Evolutionary conservation across 2,797 vertebrate species (phyloP).

Genomic region (Leptodactylus fallax): DNA sequence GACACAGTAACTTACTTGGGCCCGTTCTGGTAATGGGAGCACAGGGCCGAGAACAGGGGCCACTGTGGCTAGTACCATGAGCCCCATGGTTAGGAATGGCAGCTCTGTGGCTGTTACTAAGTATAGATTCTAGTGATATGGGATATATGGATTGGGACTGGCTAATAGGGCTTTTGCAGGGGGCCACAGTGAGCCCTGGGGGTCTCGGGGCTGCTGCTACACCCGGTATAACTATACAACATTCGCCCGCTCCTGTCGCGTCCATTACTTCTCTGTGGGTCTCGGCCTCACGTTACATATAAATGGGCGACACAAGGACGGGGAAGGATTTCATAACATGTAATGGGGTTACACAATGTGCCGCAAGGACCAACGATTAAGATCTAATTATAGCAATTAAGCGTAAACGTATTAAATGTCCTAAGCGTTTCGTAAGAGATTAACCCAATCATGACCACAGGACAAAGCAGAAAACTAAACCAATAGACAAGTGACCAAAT

Average conservation of each 20-base stretch:
- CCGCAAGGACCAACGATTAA: no score
- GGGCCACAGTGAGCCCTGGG: neutral
- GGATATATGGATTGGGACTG: neutral
- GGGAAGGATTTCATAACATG: neutral
- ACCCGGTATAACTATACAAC: neutral
- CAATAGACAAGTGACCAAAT: neutral
- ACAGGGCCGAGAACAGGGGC: neutral
- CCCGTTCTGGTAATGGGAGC: neutral
- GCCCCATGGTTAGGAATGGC: no score
- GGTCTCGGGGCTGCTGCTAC: neutral
- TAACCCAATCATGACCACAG: slow-evolving; percentile 14
- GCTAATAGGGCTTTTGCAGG: neutral
- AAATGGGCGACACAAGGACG: neutral
- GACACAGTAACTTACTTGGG: no score
- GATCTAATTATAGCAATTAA: slow-evolving; percentile 25
- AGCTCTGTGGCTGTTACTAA: no score
- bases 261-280: neutral
- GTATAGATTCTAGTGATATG: no score
- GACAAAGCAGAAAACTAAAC: neutral
- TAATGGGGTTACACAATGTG: neutral
- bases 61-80: no score
- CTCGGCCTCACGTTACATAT: neutral
- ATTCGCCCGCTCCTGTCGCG: neutral
- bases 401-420: slow-evolving; percentile 31
- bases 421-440: neutral